Base-by-base conservation (phyloP, 2,797 vertebrate species). In the Orestias chungarensis region DNA sequence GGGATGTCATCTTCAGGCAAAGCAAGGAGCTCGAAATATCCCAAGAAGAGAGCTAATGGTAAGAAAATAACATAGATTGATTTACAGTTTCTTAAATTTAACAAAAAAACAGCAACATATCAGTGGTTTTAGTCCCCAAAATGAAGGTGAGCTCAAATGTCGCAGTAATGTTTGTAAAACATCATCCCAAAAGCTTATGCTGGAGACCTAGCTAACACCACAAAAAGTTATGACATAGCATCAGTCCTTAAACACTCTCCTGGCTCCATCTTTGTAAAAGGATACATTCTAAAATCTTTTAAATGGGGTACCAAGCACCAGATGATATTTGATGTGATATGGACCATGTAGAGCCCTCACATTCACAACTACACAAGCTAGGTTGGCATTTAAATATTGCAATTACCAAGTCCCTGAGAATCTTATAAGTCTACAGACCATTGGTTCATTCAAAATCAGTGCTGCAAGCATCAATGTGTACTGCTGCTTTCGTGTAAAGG, bases 41-140 rank as follows among this genome's bases (percentile, higher is more conserved):
- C 97, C 73, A 99, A 98, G 93, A 98, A 96, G 86, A 95, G 97
- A 86, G 93, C 96, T 35, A 95, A 96, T 82, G 97, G 97, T 98
- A 87, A 93, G 92, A 59, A 66, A 46, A 54, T 40, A 6, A 71
- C 74, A 72, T 71, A 29, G 35, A 27, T 38, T 11, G 59, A n/a
- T 3, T 6, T 12, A 62, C 18, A 40, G 23, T 54, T 6, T 29
- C 52, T 6, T 15, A n/a, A 3, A 40, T 11, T 12, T 38, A 12
- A 40, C 12, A 12, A 11, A 61, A 23, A 23, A 59, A 23, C 4
- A 59, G 11, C 4, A 3, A 40, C 20, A 38, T 6, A 11, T 14
- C 1, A 14, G 14, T 25, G 55, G 9, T 62, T 61, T 62, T 40
- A 40, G 33, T n/a, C 11, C 35, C 6, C 57, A 61, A n/a, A 38